Conservation (phyloP, 2,113 vertebrate species). For the Mohoua ochrocephala region DNA sequence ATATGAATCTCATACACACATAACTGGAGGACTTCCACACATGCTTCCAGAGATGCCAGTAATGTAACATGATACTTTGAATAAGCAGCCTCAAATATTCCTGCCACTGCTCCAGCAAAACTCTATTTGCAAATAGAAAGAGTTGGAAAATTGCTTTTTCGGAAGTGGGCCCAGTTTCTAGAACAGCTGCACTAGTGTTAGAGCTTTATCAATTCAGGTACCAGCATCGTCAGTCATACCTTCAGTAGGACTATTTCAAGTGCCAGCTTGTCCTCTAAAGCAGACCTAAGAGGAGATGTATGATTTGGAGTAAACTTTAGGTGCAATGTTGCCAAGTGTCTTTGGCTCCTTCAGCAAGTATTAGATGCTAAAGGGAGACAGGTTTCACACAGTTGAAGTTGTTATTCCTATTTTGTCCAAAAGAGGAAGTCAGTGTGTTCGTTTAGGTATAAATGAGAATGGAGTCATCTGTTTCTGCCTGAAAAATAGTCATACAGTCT, state of each 20-base stretch:
- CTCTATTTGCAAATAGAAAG: background rate
- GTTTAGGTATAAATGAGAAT: background rate
- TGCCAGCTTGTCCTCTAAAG: background rate
- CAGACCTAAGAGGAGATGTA: background rate
- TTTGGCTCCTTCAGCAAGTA: background rate
- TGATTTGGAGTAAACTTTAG: background rate
- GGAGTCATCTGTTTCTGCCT: background rate
- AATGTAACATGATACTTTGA: background rate
- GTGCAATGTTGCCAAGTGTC: background rate
- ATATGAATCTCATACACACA: background rate
- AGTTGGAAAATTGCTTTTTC: background rate
- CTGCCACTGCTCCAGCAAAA: background rate
- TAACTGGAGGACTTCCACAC: background rate
- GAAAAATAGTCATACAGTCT: background rate
- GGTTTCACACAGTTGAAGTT: background rate
- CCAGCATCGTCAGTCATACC: background rate
- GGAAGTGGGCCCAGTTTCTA: background rate
- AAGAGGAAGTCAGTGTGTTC: background rate
- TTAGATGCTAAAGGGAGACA: background rate
- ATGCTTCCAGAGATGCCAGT: background rate
- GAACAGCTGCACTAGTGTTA: background rate
- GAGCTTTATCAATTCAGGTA: background rate
- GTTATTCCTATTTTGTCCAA: background rate
- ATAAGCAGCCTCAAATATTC: background rate
- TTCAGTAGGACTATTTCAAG: background rate